Percentiles rank a stretch among this genome's conserved stretches.
phyloP scores from a whole-genome alignment of 2,113 vertebrate genomes.

The Orycteropus afer region DNA sequence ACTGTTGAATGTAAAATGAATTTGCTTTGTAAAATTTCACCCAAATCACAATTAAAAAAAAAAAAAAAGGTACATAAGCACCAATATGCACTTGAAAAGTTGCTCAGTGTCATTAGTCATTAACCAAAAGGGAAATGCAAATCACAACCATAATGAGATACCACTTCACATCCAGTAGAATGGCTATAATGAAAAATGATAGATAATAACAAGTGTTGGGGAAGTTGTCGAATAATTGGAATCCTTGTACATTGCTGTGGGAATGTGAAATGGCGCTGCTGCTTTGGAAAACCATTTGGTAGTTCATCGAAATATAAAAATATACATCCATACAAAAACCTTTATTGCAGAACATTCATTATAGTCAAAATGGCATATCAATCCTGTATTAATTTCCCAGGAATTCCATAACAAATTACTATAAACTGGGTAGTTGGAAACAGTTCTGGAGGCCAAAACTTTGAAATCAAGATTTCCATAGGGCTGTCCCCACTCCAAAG shows the following conservation, averaged over 20 bases:
- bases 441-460: neutral
- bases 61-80: neutral
- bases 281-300: neutral
- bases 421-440: too few species aligned
- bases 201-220: neutral
- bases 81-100: neutral
- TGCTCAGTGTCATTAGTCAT: neutral
- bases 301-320: neutral
- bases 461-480: neutral
- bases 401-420: neutral
- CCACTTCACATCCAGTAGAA: too few species aligned
- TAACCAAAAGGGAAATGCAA: constrained; percentile 46
- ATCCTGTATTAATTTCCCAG: neutral
- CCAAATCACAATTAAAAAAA: too few species aligned
- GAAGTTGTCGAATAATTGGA: neutral
- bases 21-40: too few species aligned
- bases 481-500: neutral
- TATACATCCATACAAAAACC: neutral
- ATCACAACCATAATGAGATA: neutral
- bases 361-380: neutral
- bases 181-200: constrained; percentile 10
- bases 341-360: neutral
- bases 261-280: neutral
- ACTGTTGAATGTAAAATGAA: too few species aligned
- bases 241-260: neutral